Base-by-base conservation (phyloP, 1,140 invertebrate genomes). In the Stenopsyche tienmushanensis region DNA sequence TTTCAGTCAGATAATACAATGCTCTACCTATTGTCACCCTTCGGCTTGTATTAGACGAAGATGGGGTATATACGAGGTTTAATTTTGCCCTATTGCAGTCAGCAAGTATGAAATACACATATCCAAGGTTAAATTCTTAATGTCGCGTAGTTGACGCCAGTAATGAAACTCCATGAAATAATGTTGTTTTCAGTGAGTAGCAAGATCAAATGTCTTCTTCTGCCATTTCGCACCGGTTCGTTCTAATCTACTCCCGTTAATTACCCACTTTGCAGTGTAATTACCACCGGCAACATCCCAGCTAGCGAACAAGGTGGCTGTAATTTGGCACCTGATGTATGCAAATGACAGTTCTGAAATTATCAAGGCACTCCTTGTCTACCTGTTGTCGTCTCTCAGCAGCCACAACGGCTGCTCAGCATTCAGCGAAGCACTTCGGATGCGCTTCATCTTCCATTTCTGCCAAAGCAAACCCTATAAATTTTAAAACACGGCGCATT, bases 321-420 rank as follows among this genome's bases (percentile, higher is more conserved):
- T 69, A 69, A 69, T 69, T 69, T 69, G 67, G 62, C 58, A 69
- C 63, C 67, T 69, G 67, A 69, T 69, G 50, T 69, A 69, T 69
- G 67, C 67, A 69, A 69, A 69, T 69, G 67, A 69, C 67, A 63
- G 54, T 53, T 64, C 63, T 42, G 58, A 65, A 69, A 65, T 65
- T 64, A 45, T 60, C 42, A n/a, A n/a, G n/a, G n/a, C n/a, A 9
- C 21, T 50, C 47, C 47, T 13, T 13, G 29, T 39, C 55, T 65
- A 69, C 67, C 58, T 65, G 62, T 65, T 65, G 60, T 68, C 49
- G 15, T 5, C 21, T 25, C 10, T 10, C 9, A 23, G 50, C n/a
- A 25, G 21, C 29, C 5, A 13, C 29, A 34, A 34, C 29, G 29
- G 13, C 29, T 5, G 5, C 13, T 34, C 13, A 34, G 13, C 29